Base-by-base conservation (phyloP, 2,113 vertebrate genomes). In the Plestiodon gilberti region DNA sequence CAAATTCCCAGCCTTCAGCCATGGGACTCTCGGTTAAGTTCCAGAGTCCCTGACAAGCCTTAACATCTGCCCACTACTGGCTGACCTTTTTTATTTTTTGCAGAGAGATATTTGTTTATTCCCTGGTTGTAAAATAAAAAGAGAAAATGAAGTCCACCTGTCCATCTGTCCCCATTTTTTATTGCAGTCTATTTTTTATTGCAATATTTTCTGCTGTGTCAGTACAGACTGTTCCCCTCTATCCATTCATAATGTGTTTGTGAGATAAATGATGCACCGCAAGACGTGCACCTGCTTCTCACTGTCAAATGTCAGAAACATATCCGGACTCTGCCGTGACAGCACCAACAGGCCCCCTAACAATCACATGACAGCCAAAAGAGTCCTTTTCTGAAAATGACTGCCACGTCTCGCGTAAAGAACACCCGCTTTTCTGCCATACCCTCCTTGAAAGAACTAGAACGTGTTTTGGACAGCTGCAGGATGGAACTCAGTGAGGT, bases 381-480 rank as follows among this genome's bases (percentile, higher is more conserved):
- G 40, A 25, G 3, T 38, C 89, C 57, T 25, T 0, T 23, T 78
- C 91, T 30, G 79, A 83, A 87, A 73, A 80, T 0, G 2, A 20
- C 15, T 78, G 17, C 76, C 84, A 8, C 71, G 75, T 0, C 3
- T 11, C 69, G 22, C 77, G 52, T 78, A 67, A 38, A 74, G 84
- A 92, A 35, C 1, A 59, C 77, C 71, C 61, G 4, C 25, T 86
- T 69, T 57, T 52, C 86, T 18, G 40, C 70, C 23, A 1, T 17
- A 57, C 89, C 95, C 30, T 94, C 95, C 73, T 94, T 98, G 87
- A 96, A 94, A 91, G 97, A 98, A 80, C 94, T 95, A 92, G 93
- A 97, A 93, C 97, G 84, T 88, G 90, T 97, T 94, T 90, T 96
- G 96, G 96, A 97, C 92, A 96, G 95, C n/a, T 98, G 97, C 89